These are phyloP conservation scores for Solen grandis DNA, from an alignment of 1,140 invertebrate species.

Conservation along the genomic window DNA sequence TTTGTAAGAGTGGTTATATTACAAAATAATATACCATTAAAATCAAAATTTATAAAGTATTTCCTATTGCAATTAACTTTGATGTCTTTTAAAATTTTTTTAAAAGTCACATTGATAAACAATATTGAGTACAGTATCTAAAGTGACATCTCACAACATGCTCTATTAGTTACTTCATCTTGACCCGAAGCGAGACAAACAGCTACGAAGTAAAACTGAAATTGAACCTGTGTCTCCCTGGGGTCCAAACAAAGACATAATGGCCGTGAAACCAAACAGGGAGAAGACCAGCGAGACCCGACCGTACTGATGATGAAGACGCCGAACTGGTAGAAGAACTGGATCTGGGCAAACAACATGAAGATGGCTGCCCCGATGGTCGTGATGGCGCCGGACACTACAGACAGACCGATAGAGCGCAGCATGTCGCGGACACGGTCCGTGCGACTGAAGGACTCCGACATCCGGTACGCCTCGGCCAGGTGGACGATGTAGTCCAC, in stretches of 20 bases:
- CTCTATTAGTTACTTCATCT: no score
- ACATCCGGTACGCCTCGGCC: constrained; percentile 72
- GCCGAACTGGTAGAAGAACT: constrained; percentile 72
- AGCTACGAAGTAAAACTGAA: no score
- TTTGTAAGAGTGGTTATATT: no score
- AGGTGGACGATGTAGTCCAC: constrained; percentile 77
- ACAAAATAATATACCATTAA: no score
- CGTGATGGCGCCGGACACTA: constrained; percentile 70
- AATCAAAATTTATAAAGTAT: no score
- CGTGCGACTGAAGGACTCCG: constrained; percentile 52
- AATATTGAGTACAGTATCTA: no score
- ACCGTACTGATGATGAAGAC: constrained; percentile 70
- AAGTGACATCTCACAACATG: no score
- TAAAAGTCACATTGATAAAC: no score
- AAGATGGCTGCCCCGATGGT: constrained; percentile 70
- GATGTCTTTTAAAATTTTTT: no score
- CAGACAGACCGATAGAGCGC: constrained; percentile 69
- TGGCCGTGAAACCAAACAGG: constrained; percentile 60
- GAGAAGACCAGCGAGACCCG: constrained; percentile 64
- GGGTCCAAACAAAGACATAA: constrained; percentile 66
- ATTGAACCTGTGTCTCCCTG: constrained; percentile 65
- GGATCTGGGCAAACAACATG: constrained; percentile 70
- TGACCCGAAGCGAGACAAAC: no score
- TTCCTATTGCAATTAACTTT: no score
- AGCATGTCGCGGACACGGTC: constrained; percentile 67